Evolutionary conservation across 2,113 vertebrate genomes (phyloP), one percentile per base, ranked within the genome.

Genomic region (Dipodomys ordii): DNA sequence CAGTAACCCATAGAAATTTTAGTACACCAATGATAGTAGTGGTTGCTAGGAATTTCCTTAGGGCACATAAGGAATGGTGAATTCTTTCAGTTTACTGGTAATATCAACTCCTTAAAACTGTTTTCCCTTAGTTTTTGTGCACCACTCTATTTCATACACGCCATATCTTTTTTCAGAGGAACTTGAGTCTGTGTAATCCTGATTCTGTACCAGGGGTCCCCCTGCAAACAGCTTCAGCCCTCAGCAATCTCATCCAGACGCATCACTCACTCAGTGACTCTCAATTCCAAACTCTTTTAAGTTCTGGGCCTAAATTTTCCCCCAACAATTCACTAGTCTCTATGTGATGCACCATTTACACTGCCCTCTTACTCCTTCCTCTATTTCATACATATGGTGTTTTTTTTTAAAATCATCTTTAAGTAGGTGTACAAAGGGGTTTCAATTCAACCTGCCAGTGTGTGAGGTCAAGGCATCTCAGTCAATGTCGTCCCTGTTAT

Each of bases 41-140:
- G 32, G 12, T 35, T 32, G 46, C 6, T 32, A 11, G 12, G 10
- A 57, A 28, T 44, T 86, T 90, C 78, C 25, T 71, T 10, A 32
- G 80, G 73, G 53, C 28, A 46, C 2, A 68, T 0, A 60, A 72
- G 2, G 53, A 49, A 32, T 11, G 12, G 30, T 32, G 27, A 62
- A 83, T 9, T 18, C 57, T 49, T 65, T 49, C 39, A 35, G 3
- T 35, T 49, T 71, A 85, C 25, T n/a, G 28, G 71, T 0, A 30
- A 80, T 0, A 67, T n/a, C 46, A 73, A 39, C 23, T 94, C 27
- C 60, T 86, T 71, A 35, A 84, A 93, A 86, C 53, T 83, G 68
- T 69, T 69, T 81, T 68, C 27, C 15, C 62, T 39, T 20, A 72
- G 64, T 72, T 87, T 88, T 49, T 87, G 30, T 13, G 30, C 62